phyloP scores from a whole-genome alignment of 2,113 vertebrate genomes.

The Neotoma lepida region DNA sequence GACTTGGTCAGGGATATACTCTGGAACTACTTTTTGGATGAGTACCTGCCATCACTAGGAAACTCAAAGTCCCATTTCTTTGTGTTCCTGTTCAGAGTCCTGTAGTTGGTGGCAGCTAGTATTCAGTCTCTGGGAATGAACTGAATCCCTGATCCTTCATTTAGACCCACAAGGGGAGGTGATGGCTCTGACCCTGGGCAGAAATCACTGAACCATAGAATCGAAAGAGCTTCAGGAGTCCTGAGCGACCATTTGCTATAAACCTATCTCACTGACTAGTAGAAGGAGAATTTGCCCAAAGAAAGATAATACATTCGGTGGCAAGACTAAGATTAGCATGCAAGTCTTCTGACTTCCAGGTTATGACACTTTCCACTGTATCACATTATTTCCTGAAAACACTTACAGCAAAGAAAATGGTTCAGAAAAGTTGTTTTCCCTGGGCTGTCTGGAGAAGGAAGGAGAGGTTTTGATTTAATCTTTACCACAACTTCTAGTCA shows the following conservation, averaged over 20 bases:
- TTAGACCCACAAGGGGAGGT: conserved; percentile 73
- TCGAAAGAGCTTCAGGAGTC: conserved; percentile 66
- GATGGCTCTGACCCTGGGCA: conserved; percentile 74
- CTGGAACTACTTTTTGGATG: neutral
- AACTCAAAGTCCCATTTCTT: neutral
- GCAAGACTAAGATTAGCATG: conserved; percentile 62
- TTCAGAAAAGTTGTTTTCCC: conserved; percentile 49
- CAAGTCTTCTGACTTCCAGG: conserved; percentile 43
- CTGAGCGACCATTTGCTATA: conserved; percentile 59
- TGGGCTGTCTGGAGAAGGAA: neutral
- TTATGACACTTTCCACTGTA: neutral
- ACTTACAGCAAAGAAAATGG: neutral
- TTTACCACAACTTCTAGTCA: neutral
- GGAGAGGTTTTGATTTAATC: neutral
- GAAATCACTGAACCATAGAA: conserved; percentile 76
- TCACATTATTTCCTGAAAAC: neutral
- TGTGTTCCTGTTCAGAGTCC: neutral
- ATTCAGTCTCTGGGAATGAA: conserved; percentile 48
- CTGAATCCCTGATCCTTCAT: conserved; percentile 37
- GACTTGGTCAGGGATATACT: neutral
- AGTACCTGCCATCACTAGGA: neutral
- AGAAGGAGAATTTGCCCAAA: conserved; percentile 47
- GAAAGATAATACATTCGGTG: conserved; percentile 47
- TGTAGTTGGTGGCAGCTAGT: neutral
- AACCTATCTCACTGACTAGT: conserved; percentile 54